A percentile compares a stretch with the other conserved stretches of the same genome.
Evolutionary conservation across 2,797 vertebrate species (phyloP).

Genomic region (Channa striata): DNA sequence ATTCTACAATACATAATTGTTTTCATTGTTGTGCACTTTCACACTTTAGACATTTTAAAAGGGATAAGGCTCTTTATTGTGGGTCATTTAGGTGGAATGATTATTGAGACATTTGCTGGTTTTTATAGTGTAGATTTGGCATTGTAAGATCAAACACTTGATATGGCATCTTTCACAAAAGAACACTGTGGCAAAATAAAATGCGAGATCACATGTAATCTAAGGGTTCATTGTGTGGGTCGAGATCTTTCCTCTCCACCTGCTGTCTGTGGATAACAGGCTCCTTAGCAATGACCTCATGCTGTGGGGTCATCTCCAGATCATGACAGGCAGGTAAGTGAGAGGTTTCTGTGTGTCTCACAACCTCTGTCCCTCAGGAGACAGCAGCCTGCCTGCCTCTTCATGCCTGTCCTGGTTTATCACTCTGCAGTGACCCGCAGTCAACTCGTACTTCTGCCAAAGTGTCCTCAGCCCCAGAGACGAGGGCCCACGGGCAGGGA

Average conservation of each 20-base stretch:
- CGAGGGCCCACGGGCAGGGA: constrained; percentile 43
- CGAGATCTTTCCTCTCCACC: constrained; percentile 68
- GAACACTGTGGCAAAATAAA: constrained; percentile 47
- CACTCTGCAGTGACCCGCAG: constrained; percentile 58
- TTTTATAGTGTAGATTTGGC: constrained; percentile 36
- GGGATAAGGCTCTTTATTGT: constrained; percentile 36
- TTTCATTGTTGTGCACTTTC: constrained; percentile 11
- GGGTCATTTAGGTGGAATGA: constrained; percentile 16
- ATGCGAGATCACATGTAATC: constrained; percentile 42
- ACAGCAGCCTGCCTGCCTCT: constrained; percentile 51
- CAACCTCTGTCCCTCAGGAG: constrained; percentile 63
- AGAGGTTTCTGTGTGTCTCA: constrained; percentile 58
- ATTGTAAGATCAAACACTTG: constrained; percentile 27
- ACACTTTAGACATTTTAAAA: constrained; percentile 14
- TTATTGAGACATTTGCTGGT: constrained; percentile 32
- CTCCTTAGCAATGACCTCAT: constrained; percentile 68
- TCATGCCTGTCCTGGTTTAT: constrained; percentile 66
- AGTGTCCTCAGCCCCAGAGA: constrained; percentile 29
- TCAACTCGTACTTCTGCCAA: constrained; percentile 41
- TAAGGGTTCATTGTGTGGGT: constrained; percentile 53
- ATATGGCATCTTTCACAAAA: constrained; percentile 37
- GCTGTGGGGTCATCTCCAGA: constrained; percentile 56
- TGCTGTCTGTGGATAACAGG: constrained; percentile 73
- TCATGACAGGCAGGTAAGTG: constrained; percentile 62
- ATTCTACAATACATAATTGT: constrained; percentile 5